phyloP scores from a whole-genome alignment of 2,797 vertebrate species.

The Dryobates pubescens region DNA sequence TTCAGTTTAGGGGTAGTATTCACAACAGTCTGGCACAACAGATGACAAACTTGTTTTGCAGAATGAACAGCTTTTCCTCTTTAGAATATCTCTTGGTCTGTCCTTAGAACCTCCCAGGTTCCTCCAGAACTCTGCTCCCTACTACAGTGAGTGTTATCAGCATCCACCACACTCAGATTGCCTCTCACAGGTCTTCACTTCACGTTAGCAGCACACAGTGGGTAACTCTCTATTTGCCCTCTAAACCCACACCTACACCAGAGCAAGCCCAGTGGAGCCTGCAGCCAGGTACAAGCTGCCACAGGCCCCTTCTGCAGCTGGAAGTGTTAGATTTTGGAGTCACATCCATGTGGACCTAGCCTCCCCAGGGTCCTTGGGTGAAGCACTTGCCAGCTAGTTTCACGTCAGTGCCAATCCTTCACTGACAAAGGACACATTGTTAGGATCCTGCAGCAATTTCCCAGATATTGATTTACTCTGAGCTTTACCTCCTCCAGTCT shows the following conservation, averaged over 20 bases:
- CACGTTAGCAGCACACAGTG: accelerated
- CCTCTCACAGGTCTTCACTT: not conserved
- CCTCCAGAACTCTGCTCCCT: not conserved
- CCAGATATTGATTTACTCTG: conserved; percentile 32
- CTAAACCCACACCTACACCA: not conserved
- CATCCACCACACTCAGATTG: not conserved
- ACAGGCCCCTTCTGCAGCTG: not conserved
- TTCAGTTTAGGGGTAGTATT: not conserved
- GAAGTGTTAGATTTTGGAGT: not conserved
- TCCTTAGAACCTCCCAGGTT: not conserved
- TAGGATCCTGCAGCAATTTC: conserved; percentile 14
- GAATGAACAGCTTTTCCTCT: not conserved
- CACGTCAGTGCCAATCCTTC: not conserved
- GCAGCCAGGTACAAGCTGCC: accelerated
- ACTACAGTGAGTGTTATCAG: not conserved
- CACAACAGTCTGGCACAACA: not conserved
- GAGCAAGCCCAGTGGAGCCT: not conserved
- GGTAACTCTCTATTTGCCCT: not conserved
- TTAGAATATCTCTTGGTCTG: not conserved
- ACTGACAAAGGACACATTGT: not conserved
- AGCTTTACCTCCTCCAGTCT: not conserved
- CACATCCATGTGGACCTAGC: not conserved
- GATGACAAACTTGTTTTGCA: not conserved
- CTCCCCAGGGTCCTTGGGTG: not conserved
- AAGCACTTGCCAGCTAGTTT: not conserved